phyloP scores from a whole-genome alignment of 2,888 invertebrate species.

The Isoperla grammatica region DNA sequence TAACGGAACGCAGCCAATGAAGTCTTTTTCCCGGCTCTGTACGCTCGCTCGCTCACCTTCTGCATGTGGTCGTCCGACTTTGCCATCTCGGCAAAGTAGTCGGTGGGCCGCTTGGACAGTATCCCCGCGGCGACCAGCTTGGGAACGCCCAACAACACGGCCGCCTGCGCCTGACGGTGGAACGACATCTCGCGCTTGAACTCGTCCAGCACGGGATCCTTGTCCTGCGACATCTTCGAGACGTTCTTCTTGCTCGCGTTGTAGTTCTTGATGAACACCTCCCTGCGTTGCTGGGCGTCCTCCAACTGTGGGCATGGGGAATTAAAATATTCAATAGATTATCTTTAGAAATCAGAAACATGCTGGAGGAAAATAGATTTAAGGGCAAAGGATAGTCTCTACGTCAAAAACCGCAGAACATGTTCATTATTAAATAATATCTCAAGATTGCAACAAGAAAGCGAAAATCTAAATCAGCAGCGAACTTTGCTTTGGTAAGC shows the following conservation, averaged over 20 bases:
- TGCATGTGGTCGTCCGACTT: constrained; percentile 98
- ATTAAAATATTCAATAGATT: background rate
- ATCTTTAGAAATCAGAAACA: background rate
- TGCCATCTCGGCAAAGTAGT: constrained; percentile 99
- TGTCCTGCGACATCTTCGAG: background rate
- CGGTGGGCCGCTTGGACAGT: constrained; percentile 81
- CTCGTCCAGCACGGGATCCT: constrained; percentile 82
- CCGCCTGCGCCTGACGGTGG: constrained; percentile 80
- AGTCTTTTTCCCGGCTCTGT: too few species aligned
- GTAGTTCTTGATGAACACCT: constrained; percentile 56
- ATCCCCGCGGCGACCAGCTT: constrained; percentile 69
- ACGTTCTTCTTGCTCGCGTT: constrained; percentile 53
- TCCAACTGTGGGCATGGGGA: constrained; percentile 52
- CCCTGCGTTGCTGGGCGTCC: constrained; percentile 65
- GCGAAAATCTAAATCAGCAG: too few species aligned
- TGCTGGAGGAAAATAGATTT: too few species aligned
- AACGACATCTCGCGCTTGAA: constrained; percentile 87
- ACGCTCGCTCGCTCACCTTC: constrained; percentile 60
- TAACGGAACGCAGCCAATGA: too few species aligned
- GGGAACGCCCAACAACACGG: constrained; percentile 75
- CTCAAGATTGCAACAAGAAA: too few species aligned
- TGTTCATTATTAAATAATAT: too few species aligned
- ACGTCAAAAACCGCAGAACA: too few species aligned
- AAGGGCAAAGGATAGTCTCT: too few species aligned
- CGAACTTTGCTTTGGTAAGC: too few species aligned